Evolutionary conservation across 2,888 invertebrate genomes (phyloP).

Genomic region (Temnothorax ravouxi): DNA sequence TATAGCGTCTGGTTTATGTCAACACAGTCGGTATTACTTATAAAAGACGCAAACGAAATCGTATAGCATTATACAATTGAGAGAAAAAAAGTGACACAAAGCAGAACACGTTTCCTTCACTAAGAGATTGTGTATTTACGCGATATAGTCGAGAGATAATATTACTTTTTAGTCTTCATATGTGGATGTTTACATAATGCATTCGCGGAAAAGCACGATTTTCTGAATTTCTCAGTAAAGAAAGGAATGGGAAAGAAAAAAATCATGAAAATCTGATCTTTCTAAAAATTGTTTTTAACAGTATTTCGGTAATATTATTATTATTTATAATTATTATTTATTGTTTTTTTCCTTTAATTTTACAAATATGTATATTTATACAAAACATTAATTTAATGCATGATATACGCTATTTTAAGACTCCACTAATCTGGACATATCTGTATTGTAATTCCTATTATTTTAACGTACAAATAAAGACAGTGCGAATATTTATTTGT

Average conservation of each 20-base stretch:
- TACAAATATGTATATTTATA: background rate
- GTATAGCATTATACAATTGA: background rate
- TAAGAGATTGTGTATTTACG: background rate
- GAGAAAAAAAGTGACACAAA: background rate
- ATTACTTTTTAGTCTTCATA: background rate
- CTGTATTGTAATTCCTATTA: background rate
- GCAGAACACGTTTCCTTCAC: background rate
- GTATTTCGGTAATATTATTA: background rate
- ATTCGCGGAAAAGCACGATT: background rate
- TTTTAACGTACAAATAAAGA: background rate
- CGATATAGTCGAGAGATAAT: background rate
- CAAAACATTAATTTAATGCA: background rate
- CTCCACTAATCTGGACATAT: background rate
- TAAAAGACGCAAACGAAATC: constrained; percentile 8
- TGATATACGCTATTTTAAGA: background rate
- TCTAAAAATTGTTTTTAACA: background rate
- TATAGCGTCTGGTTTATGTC: background rate
- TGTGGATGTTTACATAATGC: background rate
- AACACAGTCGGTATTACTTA: background rate
- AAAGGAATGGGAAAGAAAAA: background rate
- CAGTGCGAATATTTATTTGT: background rate
- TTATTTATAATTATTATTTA: background rate
- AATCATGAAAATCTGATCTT: background rate
- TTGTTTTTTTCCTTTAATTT: background rate
- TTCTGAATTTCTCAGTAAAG: background rate